phyloP scores from a whole-genome alignment of 2,888 invertebrate species.

The Acleris literana region DNA sequence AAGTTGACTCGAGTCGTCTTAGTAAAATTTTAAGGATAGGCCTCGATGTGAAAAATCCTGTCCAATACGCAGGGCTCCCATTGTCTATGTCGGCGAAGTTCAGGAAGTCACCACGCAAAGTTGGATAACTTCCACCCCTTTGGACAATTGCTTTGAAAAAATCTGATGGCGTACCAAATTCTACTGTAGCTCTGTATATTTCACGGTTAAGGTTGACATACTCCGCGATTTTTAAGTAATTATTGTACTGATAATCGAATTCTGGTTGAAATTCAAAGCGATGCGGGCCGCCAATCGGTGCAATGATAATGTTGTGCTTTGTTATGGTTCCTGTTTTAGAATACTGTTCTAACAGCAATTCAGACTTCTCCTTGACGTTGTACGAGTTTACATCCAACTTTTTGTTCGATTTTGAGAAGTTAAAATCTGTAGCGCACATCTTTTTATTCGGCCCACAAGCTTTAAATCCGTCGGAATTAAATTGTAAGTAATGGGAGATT shows the following conservation, averaged over 20 bases:
- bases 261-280: slow-evolving; percentile 93
- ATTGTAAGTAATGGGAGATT: slow-evolving; percentile 67
- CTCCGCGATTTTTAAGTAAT: slow-evolving; percentile 93
- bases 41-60: slow-evolving; percentile 95
- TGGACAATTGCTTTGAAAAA: slow-evolving; percentile 90
- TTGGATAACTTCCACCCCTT: slow-evolving; percentile 85
- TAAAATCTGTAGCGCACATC: slow-evolving; percentile 59
- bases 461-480: slow-evolving; percentile 65
- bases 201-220: slow-evolving; percentile 92
- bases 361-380: slow-evolving; percentile 93
- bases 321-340: slow-evolving; percentile 93
- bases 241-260: slow-evolving; percentile 96
- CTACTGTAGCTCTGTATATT: slow-evolving; percentile 87
- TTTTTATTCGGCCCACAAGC: slow-evolving; percentile 67
- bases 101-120: slow-evolving; percentile 95
- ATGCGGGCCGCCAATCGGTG: slow-evolving; percentile 97
- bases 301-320: slow-evolving; percentile 94
- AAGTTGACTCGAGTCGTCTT: slow-evolving; percentile 90
- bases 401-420: slow-evolving; percentile 89
- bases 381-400: slow-evolving; percentile 91
- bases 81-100: slow-evolving; percentile 96
- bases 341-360: slow-evolving; percentile 93
- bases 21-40: slow-evolving; percentile 92
- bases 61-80: slow-evolving; percentile 96
- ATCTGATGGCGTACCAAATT: slow-evolving; percentile 94